Evolutionary conservation across 2,888 invertebrate species (phyloP).

Genomic region (Zelleria hepariella): DNA sequence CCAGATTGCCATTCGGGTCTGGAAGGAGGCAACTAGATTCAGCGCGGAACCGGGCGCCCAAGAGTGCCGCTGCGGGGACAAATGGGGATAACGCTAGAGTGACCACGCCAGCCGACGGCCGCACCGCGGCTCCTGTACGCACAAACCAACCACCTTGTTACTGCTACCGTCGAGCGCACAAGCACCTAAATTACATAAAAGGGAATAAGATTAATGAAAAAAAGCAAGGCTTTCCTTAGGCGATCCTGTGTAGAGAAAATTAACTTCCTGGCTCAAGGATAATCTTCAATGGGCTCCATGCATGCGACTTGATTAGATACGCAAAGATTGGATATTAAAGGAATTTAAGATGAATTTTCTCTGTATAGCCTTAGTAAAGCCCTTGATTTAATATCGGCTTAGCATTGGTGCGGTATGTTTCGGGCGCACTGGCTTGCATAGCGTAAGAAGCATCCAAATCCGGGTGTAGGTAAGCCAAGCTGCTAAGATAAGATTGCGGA

Average conservation of each 20-base stretch:
- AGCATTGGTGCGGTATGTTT: neutral
- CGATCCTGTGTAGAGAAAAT: neutral
- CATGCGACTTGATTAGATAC: neutral
- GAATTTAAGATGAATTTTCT: neutral
- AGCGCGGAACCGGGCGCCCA: conserved; percentile 85
- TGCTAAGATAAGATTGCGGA: neutral
- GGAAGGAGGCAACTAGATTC: conserved; percentile 84
- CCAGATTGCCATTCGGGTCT: conserved; percentile 88
- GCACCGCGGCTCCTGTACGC: conserved; percentile 71
- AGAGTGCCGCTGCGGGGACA: conserved; percentile 81
- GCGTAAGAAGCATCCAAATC: neutral
- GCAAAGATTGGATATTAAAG: neutral
- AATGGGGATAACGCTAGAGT: conserved; percentile 75
- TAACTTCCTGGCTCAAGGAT: neutral
- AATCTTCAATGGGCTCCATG: neutral
- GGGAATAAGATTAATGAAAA: neutral
- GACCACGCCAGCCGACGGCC: conserved; percentile 73
- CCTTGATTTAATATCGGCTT: neutral
- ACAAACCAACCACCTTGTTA: conserved; percentile 70
- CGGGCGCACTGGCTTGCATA: neutral
- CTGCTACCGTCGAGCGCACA: conserved; percentile 30
- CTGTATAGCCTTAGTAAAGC: neutral
- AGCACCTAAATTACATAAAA: neutral
- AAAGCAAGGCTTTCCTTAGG: neutral
- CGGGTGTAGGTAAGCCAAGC: neutral